phyloP scores from a whole-genome alignment of 2,888 invertebrate species.

The Tridacna gigas region DNA sequence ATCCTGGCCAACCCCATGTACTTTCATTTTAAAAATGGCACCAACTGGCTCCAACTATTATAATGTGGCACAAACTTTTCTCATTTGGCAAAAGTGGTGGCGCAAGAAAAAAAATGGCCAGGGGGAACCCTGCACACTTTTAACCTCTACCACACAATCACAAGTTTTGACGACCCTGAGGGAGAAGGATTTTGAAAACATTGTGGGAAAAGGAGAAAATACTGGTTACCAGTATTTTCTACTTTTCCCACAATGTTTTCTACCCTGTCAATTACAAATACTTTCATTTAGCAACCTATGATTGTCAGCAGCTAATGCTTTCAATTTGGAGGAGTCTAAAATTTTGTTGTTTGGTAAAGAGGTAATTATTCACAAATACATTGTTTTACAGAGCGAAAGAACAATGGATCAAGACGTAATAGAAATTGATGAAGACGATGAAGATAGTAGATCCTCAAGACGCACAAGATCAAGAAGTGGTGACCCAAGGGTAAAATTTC shows the following conservation, averaged over 20 bases:
- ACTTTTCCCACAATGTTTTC: not conserved
- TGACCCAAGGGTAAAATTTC: not conserved
- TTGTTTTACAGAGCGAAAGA: conserved; percentile 28
- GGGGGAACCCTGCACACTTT: too few species aligned
- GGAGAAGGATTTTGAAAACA: not conserved
- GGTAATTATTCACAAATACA: not conserved
- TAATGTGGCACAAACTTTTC: too few species aligned
- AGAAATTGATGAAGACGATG: conserved; percentile 41
- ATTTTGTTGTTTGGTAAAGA: too few species aligned
- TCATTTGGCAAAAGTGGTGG: too few species aligned
- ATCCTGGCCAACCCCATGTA: too few species aligned
- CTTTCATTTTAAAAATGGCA: too few species aligned
- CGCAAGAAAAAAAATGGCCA: too few species aligned
- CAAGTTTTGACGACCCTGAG: not conserved
- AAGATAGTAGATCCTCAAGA: conserved; percentile 1
- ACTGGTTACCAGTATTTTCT: not conserved
- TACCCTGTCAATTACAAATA: not conserved
- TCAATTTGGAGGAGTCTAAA: too few species aligned
- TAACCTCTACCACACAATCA: not conserved
- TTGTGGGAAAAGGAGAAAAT: not conserved
- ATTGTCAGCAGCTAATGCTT: too few species aligned
- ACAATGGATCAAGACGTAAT: conserved; percentile 14
- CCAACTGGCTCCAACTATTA: too few species aligned
- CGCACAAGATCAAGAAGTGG: conserved; percentile 21
- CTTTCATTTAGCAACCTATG: too few species aligned